A percentile compares a stretch with the other conserved stretches of the same genome.
Conservation (phyloP, 2,888 invertebrate genomes). For the Cremastinae sp. region DNA sequence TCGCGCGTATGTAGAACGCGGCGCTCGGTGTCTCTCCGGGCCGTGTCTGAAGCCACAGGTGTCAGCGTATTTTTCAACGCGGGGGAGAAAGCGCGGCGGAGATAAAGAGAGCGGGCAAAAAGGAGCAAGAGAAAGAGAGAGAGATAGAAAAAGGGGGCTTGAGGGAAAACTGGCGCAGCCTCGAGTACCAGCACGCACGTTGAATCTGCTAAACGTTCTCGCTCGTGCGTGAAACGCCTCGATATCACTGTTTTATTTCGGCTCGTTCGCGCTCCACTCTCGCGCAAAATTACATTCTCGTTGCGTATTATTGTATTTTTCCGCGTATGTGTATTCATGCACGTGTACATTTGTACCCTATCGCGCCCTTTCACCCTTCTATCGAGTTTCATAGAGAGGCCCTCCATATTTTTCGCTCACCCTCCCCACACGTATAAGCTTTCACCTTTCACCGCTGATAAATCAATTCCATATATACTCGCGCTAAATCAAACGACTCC, state of each 20-base stretch:
- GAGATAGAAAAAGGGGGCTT: slow-evolving; percentile 66
- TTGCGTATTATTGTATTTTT: slow-evolving; percentile 35
- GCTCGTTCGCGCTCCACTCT: slow-evolving; percentile 72
- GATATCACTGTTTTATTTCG: slow-evolving; percentile 80
- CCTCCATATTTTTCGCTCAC: slow-evolving; percentile 49
- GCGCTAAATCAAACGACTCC: slow-evolving; percentile 32
- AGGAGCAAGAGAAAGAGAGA: slow-evolving; percentile 67
- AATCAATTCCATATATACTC: slow-evolving; percentile 51
- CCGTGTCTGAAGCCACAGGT: slow-evolving; percentile 78
- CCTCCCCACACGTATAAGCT: slow-evolving; percentile 22
- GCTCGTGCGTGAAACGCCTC: slow-evolving; percentile 81
- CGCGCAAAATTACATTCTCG: slow-evolving; percentile 66
- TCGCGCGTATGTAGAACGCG: slow-evolving; percentile 77
- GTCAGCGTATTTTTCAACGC: slow-evolving; percentile 80
- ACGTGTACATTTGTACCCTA: slow-evolving; percentile 33
- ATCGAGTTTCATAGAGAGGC: slow-evolving; percentile 48
- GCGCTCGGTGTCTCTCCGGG: slow-evolving; percentile 56
- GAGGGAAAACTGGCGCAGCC: slow-evolving; percentile 65
- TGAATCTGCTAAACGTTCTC: slow-evolving; percentile 80
- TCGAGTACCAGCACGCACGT: slow-evolving; percentile 79
- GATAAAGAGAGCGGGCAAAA: slow-evolving; percentile 64
- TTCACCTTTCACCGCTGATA: slow-evolving; percentile 40
- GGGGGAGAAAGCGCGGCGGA: slow-evolving; percentile 71
- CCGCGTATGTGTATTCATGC: background rate
- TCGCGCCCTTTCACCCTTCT: slow-evolving; percentile 67